A percentile compares a stretch with the other conserved stretches of the same genome.
Evolutionary conservation across 2,888 invertebrate genomes (phyloP).

Genomic region (Drosophila dives): DNA sequence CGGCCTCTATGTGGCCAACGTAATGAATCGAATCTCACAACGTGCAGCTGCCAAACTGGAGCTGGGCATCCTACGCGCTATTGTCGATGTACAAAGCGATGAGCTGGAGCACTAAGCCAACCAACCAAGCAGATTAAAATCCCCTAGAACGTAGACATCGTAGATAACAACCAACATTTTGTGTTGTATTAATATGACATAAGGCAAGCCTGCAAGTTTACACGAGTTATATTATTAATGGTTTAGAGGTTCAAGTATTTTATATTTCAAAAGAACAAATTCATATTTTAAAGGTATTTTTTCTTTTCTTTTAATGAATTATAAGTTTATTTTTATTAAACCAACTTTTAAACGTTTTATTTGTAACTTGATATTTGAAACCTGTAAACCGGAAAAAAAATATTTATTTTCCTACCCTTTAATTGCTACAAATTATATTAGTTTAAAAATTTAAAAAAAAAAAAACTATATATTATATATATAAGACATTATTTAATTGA

Average conservation of each 20-base stretch:
- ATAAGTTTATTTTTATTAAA: neutral
- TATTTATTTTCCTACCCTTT: neutral
- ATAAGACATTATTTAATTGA: neutral
- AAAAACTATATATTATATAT: neutral
- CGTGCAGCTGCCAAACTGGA: conserved; percentile 82
- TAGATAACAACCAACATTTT: conserved; percentile 17
- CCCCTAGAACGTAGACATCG: conserved; percentile 26
- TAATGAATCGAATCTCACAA: conserved; percentile 82
- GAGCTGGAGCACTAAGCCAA: conserved; percentile 78
- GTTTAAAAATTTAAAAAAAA: too few relatives aligned
- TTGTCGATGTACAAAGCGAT: conserved; percentile 83
- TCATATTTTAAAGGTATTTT: neutral
- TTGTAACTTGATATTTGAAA: neutral
- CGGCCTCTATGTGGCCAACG: conserved; percentile 83
- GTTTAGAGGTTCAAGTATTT: conserved; percentile 6
- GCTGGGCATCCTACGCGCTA: conserved; percentile 82
- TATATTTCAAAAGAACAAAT: neutral
- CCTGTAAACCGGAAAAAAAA: neutral
- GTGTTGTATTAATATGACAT: conserved; percentile 28
- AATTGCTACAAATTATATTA: neutral
- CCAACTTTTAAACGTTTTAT: neutral
- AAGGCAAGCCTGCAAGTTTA: conserved; percentile 13
- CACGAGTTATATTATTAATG: conserved; percentile 10
- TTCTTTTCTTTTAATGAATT: neutral
- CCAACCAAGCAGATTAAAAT: neutral